Evolutionary conservation across 2,797 vertebrate genomes (phyloP), one percentile per base, ranked within the genome.

Genomic region (Sebastes wilsoni): DNA sequence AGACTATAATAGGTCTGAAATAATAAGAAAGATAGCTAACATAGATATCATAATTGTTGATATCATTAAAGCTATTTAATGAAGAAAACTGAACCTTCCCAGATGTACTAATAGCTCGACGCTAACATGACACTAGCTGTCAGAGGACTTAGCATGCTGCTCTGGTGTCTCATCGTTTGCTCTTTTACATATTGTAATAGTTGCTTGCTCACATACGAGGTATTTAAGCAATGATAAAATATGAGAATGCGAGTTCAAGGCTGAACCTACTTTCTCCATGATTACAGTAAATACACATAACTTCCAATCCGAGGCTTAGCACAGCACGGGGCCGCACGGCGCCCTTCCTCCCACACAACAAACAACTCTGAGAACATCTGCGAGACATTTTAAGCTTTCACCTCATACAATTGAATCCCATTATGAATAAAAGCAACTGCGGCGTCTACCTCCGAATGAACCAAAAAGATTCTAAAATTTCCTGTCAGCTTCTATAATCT

Each of bases 401-500:
- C 34, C 58, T 60, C 54, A 25, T 16, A 62, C 68, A 72, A 28
- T 30, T 55, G n/a, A 71, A 88, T 79, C 59, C 38, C 22, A 77
- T 77, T 64, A 62, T 23, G 49, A 52, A 75, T 27, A 42, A 84
- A 84, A 80, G 36, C 38, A 65, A 70, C 20, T 28, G 55, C 4
- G 1, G n/a, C 2, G 2, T 72, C 72, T 22, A 75, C 59, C 73
- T 72, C 49, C 8, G 27, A 73, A 59, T 34, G 38, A 62, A 71
- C 62, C 30, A 23, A 38, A 72, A 56, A 4, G 46, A 78, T 66
- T 62, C 7, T 5, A 34, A 71, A 32, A 77, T 36, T 32, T 80
- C 62, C 81, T 28, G 72, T 88, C 73, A 80, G 67, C 79, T 36
- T 55, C 72, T 79, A 8, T 88, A 80, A 84, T 90, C 72, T 85